These are phyloP conservation scores for Chloropsis cyanopogon DNA, from an alignment of 2,113 vertebrate species.

Conservation along the genomic window DNA sequence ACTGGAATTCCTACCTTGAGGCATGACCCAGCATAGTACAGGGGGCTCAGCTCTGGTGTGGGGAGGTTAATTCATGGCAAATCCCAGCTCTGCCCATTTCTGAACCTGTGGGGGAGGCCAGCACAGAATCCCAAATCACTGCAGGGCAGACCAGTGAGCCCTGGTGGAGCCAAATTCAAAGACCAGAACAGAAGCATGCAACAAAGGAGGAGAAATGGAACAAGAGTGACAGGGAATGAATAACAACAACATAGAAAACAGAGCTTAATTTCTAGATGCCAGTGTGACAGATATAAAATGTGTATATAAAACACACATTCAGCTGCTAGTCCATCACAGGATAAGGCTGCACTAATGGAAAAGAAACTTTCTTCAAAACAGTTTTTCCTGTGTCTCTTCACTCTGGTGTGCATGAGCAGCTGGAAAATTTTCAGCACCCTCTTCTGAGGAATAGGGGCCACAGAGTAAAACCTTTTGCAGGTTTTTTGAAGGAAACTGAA, in stretches of 20 bases:
- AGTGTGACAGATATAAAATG: background rate
- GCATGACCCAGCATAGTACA: accelerated
- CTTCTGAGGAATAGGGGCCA: background rate
- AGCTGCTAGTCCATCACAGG: background rate
- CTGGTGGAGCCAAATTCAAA: background rate
- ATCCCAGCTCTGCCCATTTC: background rate
- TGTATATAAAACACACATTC: background rate
- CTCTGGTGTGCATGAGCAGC: background rate
- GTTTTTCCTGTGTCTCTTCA: background rate
- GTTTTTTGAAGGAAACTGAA: background rate
- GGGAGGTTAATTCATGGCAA: background rate
- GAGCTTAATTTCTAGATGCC: background rate
- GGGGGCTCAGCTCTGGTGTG: background rate
- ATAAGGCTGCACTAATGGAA: background rate
- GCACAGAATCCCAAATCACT: accelerated
- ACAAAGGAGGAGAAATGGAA: background rate
- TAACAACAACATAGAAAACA: background rate
- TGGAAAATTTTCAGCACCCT: background rate
- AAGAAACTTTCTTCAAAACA: background rate
- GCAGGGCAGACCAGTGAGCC: background rate
- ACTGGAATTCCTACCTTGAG: background rate
- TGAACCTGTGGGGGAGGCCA: background rate
- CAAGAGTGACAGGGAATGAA: background rate
- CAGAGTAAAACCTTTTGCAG: background rate
- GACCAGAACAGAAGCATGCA: background rate